Percentiles rank a stretch among this genome's conserved stretches.
Conservation (phyloP, 2,113 vertebrate genomes). For the Callipepla californica region DNA sequence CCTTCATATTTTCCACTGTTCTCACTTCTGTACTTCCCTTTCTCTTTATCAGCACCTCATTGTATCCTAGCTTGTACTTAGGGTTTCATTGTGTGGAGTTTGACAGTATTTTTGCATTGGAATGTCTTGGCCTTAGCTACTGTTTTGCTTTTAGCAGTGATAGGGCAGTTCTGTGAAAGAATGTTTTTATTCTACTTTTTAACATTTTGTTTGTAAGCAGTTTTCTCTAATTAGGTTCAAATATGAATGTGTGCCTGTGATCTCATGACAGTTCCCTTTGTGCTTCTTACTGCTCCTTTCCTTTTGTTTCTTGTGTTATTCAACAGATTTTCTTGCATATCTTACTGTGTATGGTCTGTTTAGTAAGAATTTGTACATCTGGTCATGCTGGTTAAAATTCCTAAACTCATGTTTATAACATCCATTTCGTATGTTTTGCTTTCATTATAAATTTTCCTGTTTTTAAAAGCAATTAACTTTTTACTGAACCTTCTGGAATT, state of each 20-base stretch:
- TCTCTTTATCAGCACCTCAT: not conserved
- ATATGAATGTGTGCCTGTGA: rapidly evolving
- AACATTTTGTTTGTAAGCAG: not conserved
- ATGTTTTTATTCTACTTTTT: not conserved
- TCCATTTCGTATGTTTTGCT: not conserved
- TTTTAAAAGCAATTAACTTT: not conserved
- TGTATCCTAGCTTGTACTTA: not conserved
- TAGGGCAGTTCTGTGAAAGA: not conserved
- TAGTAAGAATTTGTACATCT: not conserved
- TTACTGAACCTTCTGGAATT: not conserved
- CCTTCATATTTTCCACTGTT: not conserved
- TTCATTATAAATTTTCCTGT: not conserved
- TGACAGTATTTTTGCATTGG: not conserved
- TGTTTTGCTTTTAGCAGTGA: rapidly evolving
- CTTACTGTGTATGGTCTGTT: not conserved
- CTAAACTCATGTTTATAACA: not conserved
- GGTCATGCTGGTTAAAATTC: not conserved
- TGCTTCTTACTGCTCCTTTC: not conserved
- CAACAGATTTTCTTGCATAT: not conserved
- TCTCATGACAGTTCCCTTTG: not conserved
- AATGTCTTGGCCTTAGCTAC: not conserved
- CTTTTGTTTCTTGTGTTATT: not conserved
- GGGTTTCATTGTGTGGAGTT: not conserved
- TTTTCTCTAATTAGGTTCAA: not conserved
- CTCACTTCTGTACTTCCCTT: not conserved